These are phyloP conservation scores for Anguilla japonica DNA, from an alignment of 2,113 vertebrate species.

Conservation along the genomic window DNA sequence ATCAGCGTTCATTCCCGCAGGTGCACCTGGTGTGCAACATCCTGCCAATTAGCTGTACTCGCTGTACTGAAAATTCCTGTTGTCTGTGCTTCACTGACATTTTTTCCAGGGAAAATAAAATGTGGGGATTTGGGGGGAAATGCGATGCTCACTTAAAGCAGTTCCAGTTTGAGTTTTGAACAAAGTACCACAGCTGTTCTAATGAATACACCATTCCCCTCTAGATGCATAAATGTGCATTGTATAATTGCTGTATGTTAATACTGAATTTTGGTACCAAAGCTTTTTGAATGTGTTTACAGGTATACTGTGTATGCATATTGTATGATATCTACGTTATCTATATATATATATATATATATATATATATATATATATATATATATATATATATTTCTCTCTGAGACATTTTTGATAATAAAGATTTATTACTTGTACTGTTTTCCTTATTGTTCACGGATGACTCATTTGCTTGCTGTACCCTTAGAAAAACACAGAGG, in stretches of 20 bases:
- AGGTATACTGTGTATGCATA: neutral
- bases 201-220: neutral
- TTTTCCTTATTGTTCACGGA: neutral
- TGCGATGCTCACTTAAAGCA: too few relatives aligned
- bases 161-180: too few relatives aligned
- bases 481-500: neutral
- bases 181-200: neutral
- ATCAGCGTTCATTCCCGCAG: neutral
- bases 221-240: neutral
- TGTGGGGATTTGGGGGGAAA: too few relatives aligned
- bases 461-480: neutral
- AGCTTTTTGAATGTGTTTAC: constrained; percentile 1
- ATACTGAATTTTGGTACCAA: neutral
- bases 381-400: neutral
- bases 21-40: neutral
- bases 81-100: too few relatives aligned
- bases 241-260: neutral
- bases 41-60: neutral
- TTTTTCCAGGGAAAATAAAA: too few relatives aligned
- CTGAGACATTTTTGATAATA: neutral
- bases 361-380: neutral
- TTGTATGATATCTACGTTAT: neutral
- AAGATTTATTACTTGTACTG: neutral
- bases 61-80: too few relatives aligned
- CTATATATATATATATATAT: neutral